phyloP scores from a whole-genome alignment of 2,113 vertebrate genomes.

The Phaethon lepturus region DNA sequence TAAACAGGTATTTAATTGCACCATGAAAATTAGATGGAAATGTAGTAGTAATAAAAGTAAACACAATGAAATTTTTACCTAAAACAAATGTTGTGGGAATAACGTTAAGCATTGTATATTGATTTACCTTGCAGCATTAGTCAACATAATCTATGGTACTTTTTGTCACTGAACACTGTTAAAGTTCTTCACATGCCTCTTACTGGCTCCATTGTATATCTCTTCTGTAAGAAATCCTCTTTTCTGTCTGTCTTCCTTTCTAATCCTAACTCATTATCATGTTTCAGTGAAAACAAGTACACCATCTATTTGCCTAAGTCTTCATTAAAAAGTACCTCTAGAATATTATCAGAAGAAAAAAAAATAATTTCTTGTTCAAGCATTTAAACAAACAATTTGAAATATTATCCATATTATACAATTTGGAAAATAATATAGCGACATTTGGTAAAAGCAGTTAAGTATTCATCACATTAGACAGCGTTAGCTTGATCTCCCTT shows the following conservation, averaged over 20 bases:
- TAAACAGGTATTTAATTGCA: not conserved
- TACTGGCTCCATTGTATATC: not conserved
- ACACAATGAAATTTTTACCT: not conserved
- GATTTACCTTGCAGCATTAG: not conserved
- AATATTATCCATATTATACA: not conserved
- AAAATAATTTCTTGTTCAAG: not conserved
- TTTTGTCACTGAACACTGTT: not conserved
- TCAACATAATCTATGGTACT: not conserved
- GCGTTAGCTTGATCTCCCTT: not conserved
- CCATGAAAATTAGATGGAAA: not conserved
- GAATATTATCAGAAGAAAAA: not conserved
- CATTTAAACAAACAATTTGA: not conserved
- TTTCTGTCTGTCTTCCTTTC: not conserved
- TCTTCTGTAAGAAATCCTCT: not conserved
- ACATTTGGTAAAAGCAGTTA: not conserved
- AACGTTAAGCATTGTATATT: not conserved
- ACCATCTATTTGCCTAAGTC: not conserved
- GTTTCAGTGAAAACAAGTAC: not conserved
- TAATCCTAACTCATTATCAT: not conserved
- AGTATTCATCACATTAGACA: not conserved
- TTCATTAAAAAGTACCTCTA: not conserved
- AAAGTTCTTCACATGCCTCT: not conserved
- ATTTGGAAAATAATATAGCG: not conserved
- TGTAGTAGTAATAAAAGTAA: not conserved
- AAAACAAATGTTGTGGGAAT: not conserved